Evolutionary conservation across 1,140 invertebrate species (phyloP).

Genomic region (Lysiphlebus fabarum): DNA sequence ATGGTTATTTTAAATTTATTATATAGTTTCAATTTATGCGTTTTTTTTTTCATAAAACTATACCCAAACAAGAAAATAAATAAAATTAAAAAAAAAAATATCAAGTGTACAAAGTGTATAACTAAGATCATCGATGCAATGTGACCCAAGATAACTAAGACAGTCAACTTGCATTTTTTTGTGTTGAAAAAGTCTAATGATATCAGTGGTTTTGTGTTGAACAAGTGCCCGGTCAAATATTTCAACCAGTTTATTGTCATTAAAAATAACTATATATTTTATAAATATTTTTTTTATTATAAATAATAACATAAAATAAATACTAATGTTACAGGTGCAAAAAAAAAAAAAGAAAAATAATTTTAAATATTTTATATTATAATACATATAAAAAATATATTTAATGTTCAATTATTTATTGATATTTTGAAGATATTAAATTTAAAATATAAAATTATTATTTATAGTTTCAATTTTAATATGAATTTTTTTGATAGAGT

Average conservation of each 20-base stretch:
- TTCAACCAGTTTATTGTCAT: slow-evolving; percentile 38
- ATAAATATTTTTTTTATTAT: too few species aligned
- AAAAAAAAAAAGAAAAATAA: too few species aligned
- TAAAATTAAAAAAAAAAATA: too few species aligned
- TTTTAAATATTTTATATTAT: too few species aligned
- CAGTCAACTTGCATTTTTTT: slow-evolving; percentile 36
- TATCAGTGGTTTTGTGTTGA: slow-evolving; percentile 37
- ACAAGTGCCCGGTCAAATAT: slow-evolving; percentile 44
- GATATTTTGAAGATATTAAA: too few species aligned
- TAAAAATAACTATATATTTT: neutral
- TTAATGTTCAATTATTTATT: neutral
- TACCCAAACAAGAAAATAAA: too few species aligned
- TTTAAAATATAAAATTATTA: too few species aligned
- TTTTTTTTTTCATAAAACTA: too few species aligned
- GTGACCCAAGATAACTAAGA: slow-evolving; percentile 40
- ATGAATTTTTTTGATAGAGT: neutral
- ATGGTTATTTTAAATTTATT: too few species aligned
- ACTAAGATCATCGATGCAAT: slow-evolving; percentile 41
- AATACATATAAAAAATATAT: neutral
- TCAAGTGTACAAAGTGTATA: neutral
- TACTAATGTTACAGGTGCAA: too few species aligned
- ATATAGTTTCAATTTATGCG: too few species aligned
- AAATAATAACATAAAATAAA: neutral
- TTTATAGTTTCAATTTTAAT: too few species aligned
- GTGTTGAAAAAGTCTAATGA: slow-evolving; percentile 33